Percentiles rank a stretch among this genome's conserved stretches.
phyloP scores from a whole-genome alignment of 2,113 vertebrate species.

The Cygnus buccinator region DNA sequence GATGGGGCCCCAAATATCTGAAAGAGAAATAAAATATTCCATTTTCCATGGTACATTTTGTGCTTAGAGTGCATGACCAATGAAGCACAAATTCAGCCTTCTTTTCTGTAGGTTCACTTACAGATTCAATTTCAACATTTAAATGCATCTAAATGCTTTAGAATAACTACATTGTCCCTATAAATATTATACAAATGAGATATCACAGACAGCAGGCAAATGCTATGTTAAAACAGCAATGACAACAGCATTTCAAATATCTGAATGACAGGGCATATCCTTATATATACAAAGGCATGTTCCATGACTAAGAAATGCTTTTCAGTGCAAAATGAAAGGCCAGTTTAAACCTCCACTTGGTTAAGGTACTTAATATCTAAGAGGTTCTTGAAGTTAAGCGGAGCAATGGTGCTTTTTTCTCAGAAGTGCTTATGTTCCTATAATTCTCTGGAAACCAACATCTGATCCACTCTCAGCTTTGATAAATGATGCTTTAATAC shows the following conservation, averaged over 20 bases:
- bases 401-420: not conserved
- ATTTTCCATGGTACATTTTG: not conserved
- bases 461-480: not conserved
- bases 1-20: constrained; percentile 98
- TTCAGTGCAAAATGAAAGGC: not conserved
- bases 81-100: not conserved
- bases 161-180: not conserved
- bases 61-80: not conserved
- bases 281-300: not conserved
- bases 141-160: not conserved
- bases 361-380: not conserved
- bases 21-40: constrained; percentile 11
- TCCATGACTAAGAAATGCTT: not conserved
- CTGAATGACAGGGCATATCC: not conserved
- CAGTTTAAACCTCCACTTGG: not conserved
- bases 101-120: not conserved
- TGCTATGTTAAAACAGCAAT: not conserved
- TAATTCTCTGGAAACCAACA: not conserved
- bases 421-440: not conserved
- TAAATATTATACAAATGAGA: not conserved
- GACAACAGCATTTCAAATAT: not conserved
- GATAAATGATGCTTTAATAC: not conserved
- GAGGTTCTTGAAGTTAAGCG: not conserved
- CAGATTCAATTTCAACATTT: not conserved
- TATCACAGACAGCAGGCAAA: not conserved